Conservation (phyloP, 1,140 invertebrate genomes). For the Macrocentrus cingulum region DNA sequence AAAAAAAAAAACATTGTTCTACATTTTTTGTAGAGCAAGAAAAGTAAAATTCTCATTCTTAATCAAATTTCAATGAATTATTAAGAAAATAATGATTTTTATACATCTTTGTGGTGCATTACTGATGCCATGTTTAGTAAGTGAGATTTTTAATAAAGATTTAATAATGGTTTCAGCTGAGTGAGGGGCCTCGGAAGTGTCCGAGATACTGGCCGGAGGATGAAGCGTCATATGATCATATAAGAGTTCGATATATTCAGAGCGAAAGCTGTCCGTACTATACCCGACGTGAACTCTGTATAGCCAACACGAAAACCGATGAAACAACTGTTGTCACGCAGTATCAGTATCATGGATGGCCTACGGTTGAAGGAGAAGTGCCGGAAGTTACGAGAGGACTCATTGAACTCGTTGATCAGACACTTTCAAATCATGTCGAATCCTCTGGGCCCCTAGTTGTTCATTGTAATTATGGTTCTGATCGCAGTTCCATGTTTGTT, state of each 20-base stretch:
- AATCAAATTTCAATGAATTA: too few relatives aligned
- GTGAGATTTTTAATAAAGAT: background rate
- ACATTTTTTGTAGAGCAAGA: too few relatives aligned
- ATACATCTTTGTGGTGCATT: too few relatives aligned
- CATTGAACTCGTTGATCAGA: conserved; percentile 77
- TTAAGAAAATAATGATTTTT: too few relatives aligned
- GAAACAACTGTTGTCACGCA: conserved; percentile 76
- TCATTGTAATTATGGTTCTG: conserved; percentile 83
- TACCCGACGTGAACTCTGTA: conserved; percentile 77
- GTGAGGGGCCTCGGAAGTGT: conserved; percentile 76
- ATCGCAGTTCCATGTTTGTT: conserved; percentile 86
- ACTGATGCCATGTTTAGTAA: too few relatives aligned
- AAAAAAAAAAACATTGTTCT: too few relatives aligned
- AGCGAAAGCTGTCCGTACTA: conserved; percentile 87
- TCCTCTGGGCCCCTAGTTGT: conserved; percentile 70
- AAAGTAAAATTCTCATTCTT: too few relatives aligned
- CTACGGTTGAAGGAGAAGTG: conserved; percentile 82
- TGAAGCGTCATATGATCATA: conserved; percentile 78
- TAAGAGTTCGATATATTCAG: conserved; percentile 81
- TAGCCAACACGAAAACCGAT: conserved; percentile 73
- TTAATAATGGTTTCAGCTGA: conserved; percentile 57
- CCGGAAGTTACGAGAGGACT: conserved; percentile 82
- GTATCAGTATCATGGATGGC: conserved; percentile 88
- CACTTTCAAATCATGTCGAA: conserved; percentile 60
- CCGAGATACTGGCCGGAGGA: conserved; percentile 92